Evolutionary conservation across 30 jellyfish, hydroid and myxozoan genomes (phyloP).

Genomic region (Chironex yamaguchii): DNA sequence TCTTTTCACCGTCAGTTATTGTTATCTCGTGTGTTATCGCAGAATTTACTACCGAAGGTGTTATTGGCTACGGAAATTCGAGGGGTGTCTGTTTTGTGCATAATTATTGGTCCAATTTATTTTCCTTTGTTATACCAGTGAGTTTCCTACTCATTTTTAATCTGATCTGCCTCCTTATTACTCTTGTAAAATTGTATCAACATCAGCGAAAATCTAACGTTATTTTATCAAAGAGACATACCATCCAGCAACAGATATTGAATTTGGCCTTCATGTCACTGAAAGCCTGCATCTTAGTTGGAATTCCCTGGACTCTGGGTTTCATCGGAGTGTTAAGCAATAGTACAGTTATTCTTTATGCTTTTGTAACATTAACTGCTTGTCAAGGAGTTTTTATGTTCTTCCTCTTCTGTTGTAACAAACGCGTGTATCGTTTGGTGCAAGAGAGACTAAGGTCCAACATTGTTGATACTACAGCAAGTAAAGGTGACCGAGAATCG

Average conservation of each 20-base stretch:
- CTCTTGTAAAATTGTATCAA: not conserved
- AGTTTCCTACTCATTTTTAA: not conserved
- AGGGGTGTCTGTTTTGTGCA: not conserved
- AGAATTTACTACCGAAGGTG: not conserved
- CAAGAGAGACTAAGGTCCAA: no score
- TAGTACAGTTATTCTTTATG: not conserved
- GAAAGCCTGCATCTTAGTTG: not conserved
- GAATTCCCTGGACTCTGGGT: not conserved
- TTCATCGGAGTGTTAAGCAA: not conserved
- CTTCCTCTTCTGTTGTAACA: not conserved
- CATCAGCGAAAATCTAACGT: not conserved
- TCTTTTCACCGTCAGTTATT: not conserved
- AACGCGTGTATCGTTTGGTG: not conserved
- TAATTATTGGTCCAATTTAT: not conserved
- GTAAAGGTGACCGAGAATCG: no score
- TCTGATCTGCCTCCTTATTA: not conserved
- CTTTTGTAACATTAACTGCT: not conserved
- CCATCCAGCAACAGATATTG: not conserved
- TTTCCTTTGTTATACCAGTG: not conserved
- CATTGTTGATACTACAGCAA: no score
- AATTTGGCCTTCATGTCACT: not conserved
- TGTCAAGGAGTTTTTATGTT: not conserved
- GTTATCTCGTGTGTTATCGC: not conserved
- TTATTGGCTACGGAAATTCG: not conserved
- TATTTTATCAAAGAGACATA: not conserved